Conservation (phyloP, 2,113 vertebrate genomes). For the Podarcis cretensis region DNA sequence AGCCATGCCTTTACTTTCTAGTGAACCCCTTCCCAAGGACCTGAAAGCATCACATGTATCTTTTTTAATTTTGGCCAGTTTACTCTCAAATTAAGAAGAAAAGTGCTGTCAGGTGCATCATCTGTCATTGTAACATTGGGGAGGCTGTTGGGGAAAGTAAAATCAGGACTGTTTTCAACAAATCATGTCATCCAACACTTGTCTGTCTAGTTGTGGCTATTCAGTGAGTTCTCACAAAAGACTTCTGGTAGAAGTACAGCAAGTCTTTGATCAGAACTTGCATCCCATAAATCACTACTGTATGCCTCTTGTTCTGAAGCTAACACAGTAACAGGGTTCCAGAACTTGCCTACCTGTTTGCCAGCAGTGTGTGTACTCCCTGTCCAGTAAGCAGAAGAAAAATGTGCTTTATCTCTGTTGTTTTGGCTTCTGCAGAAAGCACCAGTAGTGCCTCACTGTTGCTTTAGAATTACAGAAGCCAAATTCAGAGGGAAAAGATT, state of each 20-base stretch:
- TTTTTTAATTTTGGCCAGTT: background rate
- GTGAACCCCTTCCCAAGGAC: background rate
- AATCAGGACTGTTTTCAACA: background rate
- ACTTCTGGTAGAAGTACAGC: background rate
- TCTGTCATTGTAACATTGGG: background rate
- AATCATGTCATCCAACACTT: background rate
- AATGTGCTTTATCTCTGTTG: background rate
- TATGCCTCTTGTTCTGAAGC: background rate
- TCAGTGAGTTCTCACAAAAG: background rate
- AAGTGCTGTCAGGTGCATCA: background rate
- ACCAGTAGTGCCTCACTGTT: background rate
- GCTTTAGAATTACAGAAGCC: background rate
- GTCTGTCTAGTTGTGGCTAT: background rate
- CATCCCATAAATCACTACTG: fast-evolving
- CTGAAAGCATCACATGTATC: background rate
- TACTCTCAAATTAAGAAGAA: background rate
- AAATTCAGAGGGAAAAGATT: background rate
- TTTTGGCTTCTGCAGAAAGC: background rate
- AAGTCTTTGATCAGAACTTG: fast-evolving
- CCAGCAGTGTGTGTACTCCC: background rate
- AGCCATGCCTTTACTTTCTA: background rate
- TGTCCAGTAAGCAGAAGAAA: background rate
- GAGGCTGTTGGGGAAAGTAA: background rate
- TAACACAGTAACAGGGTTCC: background rate
- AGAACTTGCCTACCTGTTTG: background rate